Evolutionary conservation across 2,797 vertebrate species (phyloP), one percentile per base, ranked within the genome.

Genomic region (Petrocephalus sullivani): DNA sequence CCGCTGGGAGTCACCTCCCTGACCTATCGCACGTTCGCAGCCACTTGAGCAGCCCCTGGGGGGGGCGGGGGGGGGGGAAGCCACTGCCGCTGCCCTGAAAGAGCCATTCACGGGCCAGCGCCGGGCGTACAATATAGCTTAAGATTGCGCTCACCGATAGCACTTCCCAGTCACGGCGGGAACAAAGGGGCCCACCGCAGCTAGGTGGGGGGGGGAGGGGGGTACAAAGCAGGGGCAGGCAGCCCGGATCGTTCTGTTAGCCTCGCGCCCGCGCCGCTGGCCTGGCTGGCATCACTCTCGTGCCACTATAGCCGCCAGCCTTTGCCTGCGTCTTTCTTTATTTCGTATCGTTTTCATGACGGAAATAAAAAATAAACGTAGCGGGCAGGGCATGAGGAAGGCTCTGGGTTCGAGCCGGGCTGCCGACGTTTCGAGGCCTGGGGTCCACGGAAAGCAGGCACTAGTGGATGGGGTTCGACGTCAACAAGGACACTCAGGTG

Each of bases 21-120:
- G 96, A 97, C 96, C 96, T 96, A 94, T 96, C 94, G 95, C 96
- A 97, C 95, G 93, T 96, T 96, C 93, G 94, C 93, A 96, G 95
- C 93, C 92, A 94, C 93, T 95, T 92, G 93, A 94, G 93, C 90
- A 91, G 90, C 87, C 91, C 93, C 56, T 64, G 90, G 92, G 53
- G 88, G 89, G 85, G 54, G 88, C 89, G 89, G 89, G 88, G 41
- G 10, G 78, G 89, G 71, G 89, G 16, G 82, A 90, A 89, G 84
- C 88, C 90, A 89, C 90, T 90, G 87, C 89, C 90, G 91, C 91
- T 91, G 86, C 88, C 86, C 90, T 94, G 92, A 94, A 94, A 92
- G 92, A 93, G 91, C 90, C 93, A 94, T 95, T 95, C 92, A 94
- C 93, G 89, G 87, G 87, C 90, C 57, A 89, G 93, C 91, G 89